Evolutionary conservation across 2,113 vertebrate genomes (phyloP), one percentile per base, ranked within the genome.

Genomic region (Phaethon lepturus): DNA sequence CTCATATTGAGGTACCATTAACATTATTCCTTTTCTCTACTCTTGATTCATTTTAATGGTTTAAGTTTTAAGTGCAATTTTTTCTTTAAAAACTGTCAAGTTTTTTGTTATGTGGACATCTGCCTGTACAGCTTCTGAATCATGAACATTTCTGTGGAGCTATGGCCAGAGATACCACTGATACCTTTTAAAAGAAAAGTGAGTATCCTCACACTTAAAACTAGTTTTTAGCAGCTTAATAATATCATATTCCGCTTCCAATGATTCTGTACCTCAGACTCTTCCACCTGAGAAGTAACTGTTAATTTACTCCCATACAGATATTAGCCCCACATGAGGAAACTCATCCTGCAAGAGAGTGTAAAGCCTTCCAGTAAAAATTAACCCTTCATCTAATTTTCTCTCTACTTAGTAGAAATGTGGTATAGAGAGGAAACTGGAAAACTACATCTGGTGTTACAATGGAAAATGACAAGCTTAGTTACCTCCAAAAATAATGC

Each of bases 401-500:
- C 42, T 85, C 81, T 79, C 67, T 91, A 44, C 64, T 81, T 78
- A 78, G 76, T 59, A 95, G 77, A 91, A 90, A 85, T 15, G 31
- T 7, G 42, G 69, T 49, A 86, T 6, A 82, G 58, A 96, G 55
- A 95, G 90, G 84, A 93, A 93, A 94, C 35, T 89, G 77, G 94
- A 95, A 91, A 93, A 84, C 76, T 94, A 23, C 24, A 64, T 68
- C 24, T 72, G 78, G 33, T 23, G 23, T 59, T 81, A 90, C 2
- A 2, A 86, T 60, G 90, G 94, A 97, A 95, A 96, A 95, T 92
- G 2, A 69, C 77, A 87, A 74, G 47, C 47, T 86, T 52, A 86
- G 75, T 67, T 93, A 88, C 79, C 63, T 95, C 62, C 81, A 94
- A 91, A 94, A 93, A 93, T 84, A 79, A 88, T 83, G 47, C 81